Percentiles rank a stretch among this genome's conserved stretches.
Conservation (phyloP, 2,888 invertebrate species). For the Aleiodes alternator region DNA sequence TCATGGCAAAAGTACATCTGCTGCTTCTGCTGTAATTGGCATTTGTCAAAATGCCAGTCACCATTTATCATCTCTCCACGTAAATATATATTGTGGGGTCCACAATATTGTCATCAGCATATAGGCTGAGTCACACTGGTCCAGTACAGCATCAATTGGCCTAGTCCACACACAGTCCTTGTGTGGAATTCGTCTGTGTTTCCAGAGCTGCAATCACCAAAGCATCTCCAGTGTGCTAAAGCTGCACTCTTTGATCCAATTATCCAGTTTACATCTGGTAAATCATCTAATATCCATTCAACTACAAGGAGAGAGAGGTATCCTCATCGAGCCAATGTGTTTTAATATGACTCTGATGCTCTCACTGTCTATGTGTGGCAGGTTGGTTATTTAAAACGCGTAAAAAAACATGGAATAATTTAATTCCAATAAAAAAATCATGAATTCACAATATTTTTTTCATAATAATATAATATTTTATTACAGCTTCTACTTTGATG, state of each 20-base stretch:
- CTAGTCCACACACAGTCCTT: neutral
- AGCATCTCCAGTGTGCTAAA: conserved; percentile 10
- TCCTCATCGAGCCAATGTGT: conserved; percentile 54
- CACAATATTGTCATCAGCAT: conserved; percentile 1
- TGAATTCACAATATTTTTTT: conserved; percentile 35
- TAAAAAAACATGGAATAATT: conserved; percentile 57
- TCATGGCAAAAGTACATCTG: conserved; percentile 5
- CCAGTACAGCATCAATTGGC: neutral
- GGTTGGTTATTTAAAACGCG: conserved; percentile 67
- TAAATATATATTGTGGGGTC: neutral
- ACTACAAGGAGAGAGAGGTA: conserved; percentile 48
- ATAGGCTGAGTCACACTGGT: neutral
- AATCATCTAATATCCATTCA: conserved; percentile 18
- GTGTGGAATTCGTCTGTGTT: conserved; percentile 37
- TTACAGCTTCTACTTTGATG: conserved; percentile 34
- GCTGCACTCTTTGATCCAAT: conserved; percentile 7
- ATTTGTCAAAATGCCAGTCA: conserved; percentile 45
- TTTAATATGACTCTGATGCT: conserved; percentile 53
- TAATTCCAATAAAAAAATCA: conserved; percentile 48
- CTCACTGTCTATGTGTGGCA: conserved; percentile 63
- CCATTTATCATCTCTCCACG: conserved; percentile 14
- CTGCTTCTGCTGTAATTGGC: conserved; percentile 26
- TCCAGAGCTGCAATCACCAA: neutral
- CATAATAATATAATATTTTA: neutral
- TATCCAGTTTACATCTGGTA: conserved; percentile 23